These are phyloP conservation scores for Drosophila busckii DNA, from an alignment of 1,140 invertebrate species.

Conservation along the genomic window DNA sequence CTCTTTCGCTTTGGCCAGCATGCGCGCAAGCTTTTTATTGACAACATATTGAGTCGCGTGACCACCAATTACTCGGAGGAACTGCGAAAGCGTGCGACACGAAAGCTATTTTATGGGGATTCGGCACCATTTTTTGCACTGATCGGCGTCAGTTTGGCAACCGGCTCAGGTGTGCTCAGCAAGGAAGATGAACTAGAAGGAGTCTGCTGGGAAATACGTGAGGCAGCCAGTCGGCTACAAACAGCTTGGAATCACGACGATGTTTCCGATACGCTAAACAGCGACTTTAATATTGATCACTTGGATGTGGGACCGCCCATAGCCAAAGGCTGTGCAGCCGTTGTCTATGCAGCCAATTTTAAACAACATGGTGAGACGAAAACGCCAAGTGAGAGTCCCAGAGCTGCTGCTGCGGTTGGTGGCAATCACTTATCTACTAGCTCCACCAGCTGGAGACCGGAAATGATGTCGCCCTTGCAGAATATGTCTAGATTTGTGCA, in stretches of 20 bases:
- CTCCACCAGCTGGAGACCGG: slow-evolving; percentile 28
- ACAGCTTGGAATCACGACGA: slow-evolving; percentile 81
- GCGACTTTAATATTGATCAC: slow-evolving; percentile 81
- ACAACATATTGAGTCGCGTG: slow-evolving; percentile 85
- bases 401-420: not conserved
- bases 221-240: slow-evolving; percentile 84
- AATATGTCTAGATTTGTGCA: slow-evolving; percentile 78
- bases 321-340: slow-evolving; percentile 90
- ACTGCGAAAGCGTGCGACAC: slow-evolving; percentile 82
- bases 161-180: slow-evolving; percentile 86
- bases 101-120: slow-evolving; percentile 84
- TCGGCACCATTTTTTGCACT: slow-evolving; percentile 87
- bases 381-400: not conserved
- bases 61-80: slow-evolving; percentile 84
- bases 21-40: slow-evolving; percentile 83
- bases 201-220: slow-evolving; percentile 88
- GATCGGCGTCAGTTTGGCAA: slow-evolving; percentile 86
- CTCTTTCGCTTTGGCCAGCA: slow-evolving; percentile 81
- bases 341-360: slow-evolving; percentile 87
- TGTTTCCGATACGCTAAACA: slow-evolving; percentile 74
- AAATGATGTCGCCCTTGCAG: slow-evolving; percentile 72
- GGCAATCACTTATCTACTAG: slow-evolving; percentile 1
- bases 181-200: slow-evolving; percentile 89
- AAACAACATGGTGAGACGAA: slow-evolving; percentile 16
- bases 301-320: slow-evolving; percentile 86